phyloP scores from a whole-genome alignment of 2,113 vertebrate species.

The Macheiramphus alcinus region DNA sequence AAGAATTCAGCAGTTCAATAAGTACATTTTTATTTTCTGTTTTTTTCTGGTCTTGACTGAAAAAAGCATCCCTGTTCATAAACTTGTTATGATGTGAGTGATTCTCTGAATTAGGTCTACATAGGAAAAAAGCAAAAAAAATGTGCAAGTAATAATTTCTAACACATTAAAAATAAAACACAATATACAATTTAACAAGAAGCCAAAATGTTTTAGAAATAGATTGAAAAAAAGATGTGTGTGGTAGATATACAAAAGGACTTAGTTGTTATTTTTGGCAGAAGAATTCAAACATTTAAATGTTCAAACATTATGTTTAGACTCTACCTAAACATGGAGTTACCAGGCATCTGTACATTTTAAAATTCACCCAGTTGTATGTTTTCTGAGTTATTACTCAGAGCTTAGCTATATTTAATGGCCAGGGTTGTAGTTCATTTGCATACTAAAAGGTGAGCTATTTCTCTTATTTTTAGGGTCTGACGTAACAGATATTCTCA shows the following conservation, averaged over 20 bases:
- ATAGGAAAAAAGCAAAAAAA: neutral
- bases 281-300: neutral
- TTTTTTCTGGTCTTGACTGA: neutral
- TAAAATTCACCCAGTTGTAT: neutral
- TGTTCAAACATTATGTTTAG: neutral
- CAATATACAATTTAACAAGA: neutral
- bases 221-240: neutral
- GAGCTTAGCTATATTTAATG: neutral
- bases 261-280: neutral
- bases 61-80: neutral
- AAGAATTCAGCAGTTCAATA: neutral
- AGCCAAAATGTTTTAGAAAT: neutral
- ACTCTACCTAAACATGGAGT: neutral
- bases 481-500: neutral
- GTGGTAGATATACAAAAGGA: neutral
- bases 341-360: neutral
- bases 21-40: neutral
- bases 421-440: neutral
- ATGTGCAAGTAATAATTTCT: neutral
- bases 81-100: neutral
- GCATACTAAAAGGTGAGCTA: neutral
- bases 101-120: neutral
- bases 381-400: neutral
- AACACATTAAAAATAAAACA: neutral
- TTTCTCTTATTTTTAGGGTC: neutral